These are phyloP conservation scores for Melanargia galathea DNA, from an alignment of 2,888 invertebrate species.

Conservation along the genomic window DNA sequence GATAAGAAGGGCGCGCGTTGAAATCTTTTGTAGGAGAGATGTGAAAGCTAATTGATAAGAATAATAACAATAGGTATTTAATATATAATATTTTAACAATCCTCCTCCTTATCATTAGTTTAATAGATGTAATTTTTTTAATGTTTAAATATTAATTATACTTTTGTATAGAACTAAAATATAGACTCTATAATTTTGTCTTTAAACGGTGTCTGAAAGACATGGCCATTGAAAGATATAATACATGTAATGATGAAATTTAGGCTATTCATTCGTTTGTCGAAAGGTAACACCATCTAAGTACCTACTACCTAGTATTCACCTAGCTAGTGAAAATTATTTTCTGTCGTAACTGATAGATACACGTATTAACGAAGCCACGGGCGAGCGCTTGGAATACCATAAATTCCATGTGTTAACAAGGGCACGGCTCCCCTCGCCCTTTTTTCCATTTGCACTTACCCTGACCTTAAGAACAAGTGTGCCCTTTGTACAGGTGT, in stretches of 20 bases:
- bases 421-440: conserved; percentile 27
- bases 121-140: background rate
- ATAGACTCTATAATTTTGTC: too few relatives aligned
- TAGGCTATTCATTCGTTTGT: too few relatives aligned
- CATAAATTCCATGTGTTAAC: conserved; percentile 16
- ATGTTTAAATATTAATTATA: background rate
- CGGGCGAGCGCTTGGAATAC: conserved; percentile 1
- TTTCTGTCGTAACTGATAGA: background rate
- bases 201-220: too few relatives aligned
- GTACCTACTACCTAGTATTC: too few relatives aligned
- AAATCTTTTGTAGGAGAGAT: conserved; percentile 68
- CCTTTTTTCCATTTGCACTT: conserved; percentile 34
- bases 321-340: background rate
- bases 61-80: background rate
- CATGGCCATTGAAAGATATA: too few relatives aligned
- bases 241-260: too few relatives aligned
- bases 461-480: conserved; percentile 53
- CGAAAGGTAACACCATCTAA: too few relatives aligned
- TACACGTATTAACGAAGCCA: background rate
- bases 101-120: background rate
- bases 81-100: background rate
- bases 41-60: conserved; percentile 13
- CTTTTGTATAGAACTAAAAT: too few relatives aligned
- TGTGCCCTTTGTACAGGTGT: conserved; percentile 66
- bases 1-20: conserved; percentile 61